These are phyloP conservation scores for Metopolophium dirhodum DNA, from an alignment of 1,140 invertebrate genomes.

Conservation along the genomic window DNA sequence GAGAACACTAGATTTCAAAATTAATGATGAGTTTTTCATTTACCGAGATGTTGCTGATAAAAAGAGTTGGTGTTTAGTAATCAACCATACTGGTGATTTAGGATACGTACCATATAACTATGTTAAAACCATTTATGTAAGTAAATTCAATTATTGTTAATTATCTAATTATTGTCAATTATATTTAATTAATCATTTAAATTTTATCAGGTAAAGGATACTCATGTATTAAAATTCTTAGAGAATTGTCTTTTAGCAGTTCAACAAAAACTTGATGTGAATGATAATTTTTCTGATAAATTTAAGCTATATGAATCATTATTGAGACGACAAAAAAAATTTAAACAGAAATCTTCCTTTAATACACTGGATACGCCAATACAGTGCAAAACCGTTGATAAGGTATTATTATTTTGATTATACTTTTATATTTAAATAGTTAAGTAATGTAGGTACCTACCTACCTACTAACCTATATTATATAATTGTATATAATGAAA, in stretches of 20 bases:
- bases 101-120: constrained; percentile 49
- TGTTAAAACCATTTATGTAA: constrained; percentile 48
- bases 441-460: neutral
- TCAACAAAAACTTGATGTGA: constrained; percentile 35
- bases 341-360: constrained; percentile 28
- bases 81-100: constrained; percentile 29
- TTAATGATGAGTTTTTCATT: constrained; percentile 45
- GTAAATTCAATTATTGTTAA: constrained; percentile 10
- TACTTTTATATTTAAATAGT: neutral
- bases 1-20: constrained; percentile 44
- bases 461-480: too few relatives aligned
- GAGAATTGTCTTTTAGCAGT: constrained; percentile 7
- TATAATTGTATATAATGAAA: neutral
- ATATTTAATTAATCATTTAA: neutral
- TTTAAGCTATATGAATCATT: constrained; percentile 37
- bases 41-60: constrained; percentile 50
- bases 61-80: constrained; percentile 55
- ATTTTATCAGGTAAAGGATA: constrained; percentile 31
- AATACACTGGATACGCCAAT: constrained; percentile 38
- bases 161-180: neutral
- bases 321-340: constrained; percentile 44
- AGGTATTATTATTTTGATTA: constrained; percentile 30
- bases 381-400: constrained; percentile 19
- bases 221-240: constrained; percentile 32
- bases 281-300: constrained; percentile 22